Percentiles rank a stretch among this genome's conserved stretches.
These are phyloP conservation scores for Glyptemys insculpta DNA, from an alignment of 2,797 vertebrate species.

Conservation along the genomic window DNA sequence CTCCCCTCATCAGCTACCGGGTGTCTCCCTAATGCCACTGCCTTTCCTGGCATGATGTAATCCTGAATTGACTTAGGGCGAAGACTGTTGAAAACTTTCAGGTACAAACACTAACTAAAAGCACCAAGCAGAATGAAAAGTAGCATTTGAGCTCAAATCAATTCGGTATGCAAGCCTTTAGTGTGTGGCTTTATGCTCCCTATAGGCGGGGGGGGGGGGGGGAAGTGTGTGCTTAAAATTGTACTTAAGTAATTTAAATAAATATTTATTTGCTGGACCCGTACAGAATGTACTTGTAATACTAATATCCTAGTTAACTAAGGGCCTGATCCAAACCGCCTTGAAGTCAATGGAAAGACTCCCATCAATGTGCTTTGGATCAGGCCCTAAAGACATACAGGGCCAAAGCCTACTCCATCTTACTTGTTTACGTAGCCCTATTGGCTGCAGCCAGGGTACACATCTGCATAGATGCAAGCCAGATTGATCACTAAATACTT, in stretches of 20 bases:
- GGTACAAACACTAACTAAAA: not conserved
- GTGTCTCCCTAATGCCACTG: not conserved
- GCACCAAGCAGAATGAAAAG: not conserved
- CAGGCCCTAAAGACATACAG: not conserved
- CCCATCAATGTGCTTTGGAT: not conserved
- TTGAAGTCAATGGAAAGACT: not conserved
- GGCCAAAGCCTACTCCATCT: rapidly evolving
- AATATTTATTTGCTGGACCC: conserved; percentile 41
- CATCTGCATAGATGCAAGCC: conserved; percentile 13
- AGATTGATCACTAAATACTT: not conserved
- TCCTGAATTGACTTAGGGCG: not conserved
- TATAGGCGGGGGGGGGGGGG: not conserved
- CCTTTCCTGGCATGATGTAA: not conserved
- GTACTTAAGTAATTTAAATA: conserved; percentile 26
- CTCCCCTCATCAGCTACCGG: not conserved
- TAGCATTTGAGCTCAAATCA: conserved; percentile 12
- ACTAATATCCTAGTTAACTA: not conserved
- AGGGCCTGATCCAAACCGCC: rapidly evolving
- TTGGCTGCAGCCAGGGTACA: conserved; percentile 15
- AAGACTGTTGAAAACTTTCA: not conserved
- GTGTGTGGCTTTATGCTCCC: conserved; percentile 13
- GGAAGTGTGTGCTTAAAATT: not conserved
- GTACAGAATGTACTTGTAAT: not conserved
- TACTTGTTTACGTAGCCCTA: not conserved
- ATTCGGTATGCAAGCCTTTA: conserved; percentile 24